These are phyloP conservation scores for Lepidostoma basale DNA, from an alignment of 1,140 invertebrate species.

Conservation along the genomic window DNA sequence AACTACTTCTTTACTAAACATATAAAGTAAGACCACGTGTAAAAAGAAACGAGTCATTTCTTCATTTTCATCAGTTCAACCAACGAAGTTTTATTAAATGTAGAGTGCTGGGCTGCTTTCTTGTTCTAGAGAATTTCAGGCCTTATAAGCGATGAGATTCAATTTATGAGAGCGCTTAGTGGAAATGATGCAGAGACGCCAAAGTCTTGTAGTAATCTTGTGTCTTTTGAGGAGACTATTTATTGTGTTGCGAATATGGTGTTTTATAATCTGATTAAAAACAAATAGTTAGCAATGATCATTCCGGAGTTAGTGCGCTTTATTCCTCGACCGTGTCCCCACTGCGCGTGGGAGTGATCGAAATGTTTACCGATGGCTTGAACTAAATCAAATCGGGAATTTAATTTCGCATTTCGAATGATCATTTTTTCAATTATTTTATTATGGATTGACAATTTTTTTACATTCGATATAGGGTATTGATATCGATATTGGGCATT, in stretches of 20 bases:
- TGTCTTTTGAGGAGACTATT: slow-evolving; percentile 6
- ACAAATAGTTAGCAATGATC: too few relatives aligned
- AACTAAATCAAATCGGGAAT: too few relatives aligned
- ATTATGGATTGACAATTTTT: too few relatives aligned
- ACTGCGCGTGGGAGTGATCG: too few relatives aligned
- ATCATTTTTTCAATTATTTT: too few relatives aligned
- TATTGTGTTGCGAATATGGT: background rate
- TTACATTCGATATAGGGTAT: too few relatives aligned
- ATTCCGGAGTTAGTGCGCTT: too few relatives aligned
- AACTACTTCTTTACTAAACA: background rate
- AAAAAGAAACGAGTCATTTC: background rate
- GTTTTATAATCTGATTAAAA: too few relatives aligned
- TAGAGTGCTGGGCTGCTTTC: background rate
- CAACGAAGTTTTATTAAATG: background rate
- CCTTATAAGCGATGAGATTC: slow-evolving; percentile 40
- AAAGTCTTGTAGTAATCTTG: slow-evolving; percentile 42
- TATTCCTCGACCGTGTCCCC: too few relatives aligned
- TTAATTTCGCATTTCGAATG: too few relatives aligned
- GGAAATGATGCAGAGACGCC: slow-evolving; percentile 44
- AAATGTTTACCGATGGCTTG: too few relatives aligned
- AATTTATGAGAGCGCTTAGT: slow-evolving; percentile 44
- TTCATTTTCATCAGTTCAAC: background rate
- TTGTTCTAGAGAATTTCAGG: background rate
- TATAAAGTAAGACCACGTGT: background rate
- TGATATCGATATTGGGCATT: too few relatives aligned